Evolutionary conservation across 2,797 vertebrate genomes (phyloP).

Genomic region (Enteromius afrohamiltoni): DNA sequence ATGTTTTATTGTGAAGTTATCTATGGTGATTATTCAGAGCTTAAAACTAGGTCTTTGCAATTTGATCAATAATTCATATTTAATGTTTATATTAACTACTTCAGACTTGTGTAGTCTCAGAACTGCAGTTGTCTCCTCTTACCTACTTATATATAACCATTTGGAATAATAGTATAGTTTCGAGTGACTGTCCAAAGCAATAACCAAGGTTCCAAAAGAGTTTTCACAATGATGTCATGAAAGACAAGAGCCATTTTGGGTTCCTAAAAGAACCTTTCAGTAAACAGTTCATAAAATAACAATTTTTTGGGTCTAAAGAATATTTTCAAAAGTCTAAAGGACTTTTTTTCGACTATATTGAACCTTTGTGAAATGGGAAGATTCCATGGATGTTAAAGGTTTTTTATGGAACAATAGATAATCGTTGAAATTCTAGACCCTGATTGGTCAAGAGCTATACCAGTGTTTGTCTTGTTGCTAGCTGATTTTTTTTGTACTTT

Average conservation of each 20-base stretch:
- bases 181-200: not conserved
- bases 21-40: not conserved
- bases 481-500: not conserved
- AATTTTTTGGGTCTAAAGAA: not conserved
- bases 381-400: not conserved
- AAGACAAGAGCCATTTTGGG: not conserved
- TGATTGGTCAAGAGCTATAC: too few relatives aligned
- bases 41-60: not conserved
- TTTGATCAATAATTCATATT: not conserved
- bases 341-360: not conserved
- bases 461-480: not conserved
- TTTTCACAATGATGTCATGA: not conserved
- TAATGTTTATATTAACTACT: not conserved
- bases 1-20: not conserved
- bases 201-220: not conserved
- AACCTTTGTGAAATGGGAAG: not conserved
- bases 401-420: too few relatives aligned
- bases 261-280: not conserved
- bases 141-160: not conserved
- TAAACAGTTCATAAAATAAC: not conserved
- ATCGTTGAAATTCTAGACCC: too few relatives aligned
- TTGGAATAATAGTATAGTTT: not conserved
- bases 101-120: not conserved
- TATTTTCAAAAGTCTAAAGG: not conserved
- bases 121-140: not conserved